Base-by-base conservation (phyloP, 1,140 invertebrate genomes). In the Drosophila nigrodunni region DNA sequence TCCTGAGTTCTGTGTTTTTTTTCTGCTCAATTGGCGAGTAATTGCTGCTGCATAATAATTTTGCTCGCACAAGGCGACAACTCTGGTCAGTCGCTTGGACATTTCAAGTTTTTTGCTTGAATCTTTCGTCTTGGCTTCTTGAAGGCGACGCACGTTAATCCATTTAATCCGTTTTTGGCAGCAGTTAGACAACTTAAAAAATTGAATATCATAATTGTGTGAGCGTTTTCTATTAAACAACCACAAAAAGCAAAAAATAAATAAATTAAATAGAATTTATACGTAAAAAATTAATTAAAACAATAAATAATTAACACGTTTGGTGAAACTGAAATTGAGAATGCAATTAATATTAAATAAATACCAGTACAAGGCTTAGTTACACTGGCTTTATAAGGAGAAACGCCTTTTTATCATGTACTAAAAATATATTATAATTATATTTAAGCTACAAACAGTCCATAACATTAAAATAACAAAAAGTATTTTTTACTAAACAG, bases 31-130 rank as follows among this genome's bases (percentile, higher is more conserved):
- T 89, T 89, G 85, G 80, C 85, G 85, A 89, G 86, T 89, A 89
- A 89, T 89, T 89, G 85, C 80, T 71, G 81, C 80, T 89, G 86
- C 86, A 89, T 89, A 89, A 89, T 89, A 85, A 81, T 89, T 83
- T 79, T 58, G 43, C 11, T 15, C 62, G 34, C 49, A 54, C 65
- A 67, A 39, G 37, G 7, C 49, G 68, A 21, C 69, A 71, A 65
- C 64, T 25, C 60, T 60, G 43, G 10, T 30, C 66, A 60, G 76
- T 65, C 43, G 43, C 54, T 75, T 81, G 77, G 80, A 54, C 80
- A 80, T 54, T 61, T 58, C 85, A 68, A 85, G 80, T 88, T 88
- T 89, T 89, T 88, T 79, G 49, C 77, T 57, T 52, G 6, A 77
- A 72, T 78, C 74, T 73, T 77, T 74, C 43, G 70, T 68, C 6